phyloP scores from a whole-genome alignment of 1,140 invertebrate species.

The Ips nitidus region DNA sequence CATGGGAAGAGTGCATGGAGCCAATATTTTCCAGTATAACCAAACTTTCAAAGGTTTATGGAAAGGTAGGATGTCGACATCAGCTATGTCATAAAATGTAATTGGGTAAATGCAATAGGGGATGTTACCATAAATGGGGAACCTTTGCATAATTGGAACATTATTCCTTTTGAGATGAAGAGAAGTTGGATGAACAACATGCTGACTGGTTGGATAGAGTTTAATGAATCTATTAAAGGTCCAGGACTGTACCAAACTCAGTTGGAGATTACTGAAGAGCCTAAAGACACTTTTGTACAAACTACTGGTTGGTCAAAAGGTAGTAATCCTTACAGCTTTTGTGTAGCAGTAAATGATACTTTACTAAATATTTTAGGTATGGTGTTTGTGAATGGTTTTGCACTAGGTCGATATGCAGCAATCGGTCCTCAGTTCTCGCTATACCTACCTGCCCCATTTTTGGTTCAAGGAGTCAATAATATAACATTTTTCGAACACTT shows the following conservation, averaged over 20 bases:
- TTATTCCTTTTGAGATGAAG: conserved; percentile 59
- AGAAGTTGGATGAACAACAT: conserved; percentile 47
- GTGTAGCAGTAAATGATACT: not conserved
- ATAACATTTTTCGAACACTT: conserved; percentile 49
- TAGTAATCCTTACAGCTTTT: not conserved
- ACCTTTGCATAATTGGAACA: conserved; percentile 54
- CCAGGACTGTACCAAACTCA: conserved; percentile 47
- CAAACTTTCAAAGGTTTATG: conserved; percentile 56
- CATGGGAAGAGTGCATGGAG: conserved; percentile 60
- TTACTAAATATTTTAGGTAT: conserved; percentile 51
- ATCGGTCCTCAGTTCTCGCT: conserved; percentile 61
- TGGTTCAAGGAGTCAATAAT: conserved; percentile 56
- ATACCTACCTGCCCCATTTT: conserved; percentile 61
- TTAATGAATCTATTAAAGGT: conserved; percentile 13
- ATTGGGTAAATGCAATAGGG: conserved; percentile 6
- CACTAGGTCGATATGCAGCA: conserved; percentile 60
- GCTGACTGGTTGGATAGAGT: conserved; percentile 26
- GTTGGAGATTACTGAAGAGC: conserved; percentile 27
- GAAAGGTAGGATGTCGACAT: conserved; percentile 43
- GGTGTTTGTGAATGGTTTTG: conserved; percentile 65
- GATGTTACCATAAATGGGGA: conserved; percentile 52
- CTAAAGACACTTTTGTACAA: conserved; percentile 49
- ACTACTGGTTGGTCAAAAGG: conserved; percentile 57
- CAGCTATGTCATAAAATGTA: conserved; percentile 18
- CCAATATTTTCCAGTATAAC: conserved; percentile 49